These are phyloP conservation scores for Jordanella pulchra DNA, from an alignment of 2,797 vertebrate genomes.

Conservation along the genomic window DNA sequence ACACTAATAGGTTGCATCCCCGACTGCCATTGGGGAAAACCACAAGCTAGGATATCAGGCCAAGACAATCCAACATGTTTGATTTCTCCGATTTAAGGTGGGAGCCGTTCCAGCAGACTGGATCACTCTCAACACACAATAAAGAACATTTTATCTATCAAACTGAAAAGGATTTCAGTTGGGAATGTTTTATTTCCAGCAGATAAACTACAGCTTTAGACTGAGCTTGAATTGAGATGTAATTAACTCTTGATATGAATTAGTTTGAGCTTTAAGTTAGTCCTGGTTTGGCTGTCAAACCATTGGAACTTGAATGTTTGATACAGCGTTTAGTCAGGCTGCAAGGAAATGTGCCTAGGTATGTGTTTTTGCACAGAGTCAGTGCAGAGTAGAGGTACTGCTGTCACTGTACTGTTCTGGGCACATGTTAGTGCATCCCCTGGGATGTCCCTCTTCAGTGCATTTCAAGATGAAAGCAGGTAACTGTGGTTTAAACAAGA, in stretches of 20 bases:
- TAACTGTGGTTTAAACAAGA: constrained; percentile 28
- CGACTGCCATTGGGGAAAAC: too few species aligned
- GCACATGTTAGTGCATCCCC: constrained; percentile 11
- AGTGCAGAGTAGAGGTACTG: constrained; percentile 19
- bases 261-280: neutral
- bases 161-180: neutral
- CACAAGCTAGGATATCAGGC: too few species aligned
- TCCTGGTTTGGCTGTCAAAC: constrained; percentile 4
- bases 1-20: too few species aligned
- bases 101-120: too few species aligned
- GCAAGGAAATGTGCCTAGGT: neutral
- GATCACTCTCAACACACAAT: neutral
- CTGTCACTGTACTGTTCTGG: constrained; percentile 35
- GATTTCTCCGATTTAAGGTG: too few species aligned
- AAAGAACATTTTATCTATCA: neutral
- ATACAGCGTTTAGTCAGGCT: neutral
- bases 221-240: neutral
- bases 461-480: constrained; percentile 13
- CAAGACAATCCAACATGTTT: too few species aligned
- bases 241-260: neutral
- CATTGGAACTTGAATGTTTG: constrained; percentile 13
- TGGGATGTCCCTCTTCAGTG: constrained; percentile 32
- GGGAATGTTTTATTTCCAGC: neutral
- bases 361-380: constrained; percentile 31
- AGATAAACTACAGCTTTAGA: neutral